Percentiles rank a stretch among this genome's conserved stretches.
Conservation (phyloP, 2,797 vertebrate genomes). For the Pterois miles region DNA sequence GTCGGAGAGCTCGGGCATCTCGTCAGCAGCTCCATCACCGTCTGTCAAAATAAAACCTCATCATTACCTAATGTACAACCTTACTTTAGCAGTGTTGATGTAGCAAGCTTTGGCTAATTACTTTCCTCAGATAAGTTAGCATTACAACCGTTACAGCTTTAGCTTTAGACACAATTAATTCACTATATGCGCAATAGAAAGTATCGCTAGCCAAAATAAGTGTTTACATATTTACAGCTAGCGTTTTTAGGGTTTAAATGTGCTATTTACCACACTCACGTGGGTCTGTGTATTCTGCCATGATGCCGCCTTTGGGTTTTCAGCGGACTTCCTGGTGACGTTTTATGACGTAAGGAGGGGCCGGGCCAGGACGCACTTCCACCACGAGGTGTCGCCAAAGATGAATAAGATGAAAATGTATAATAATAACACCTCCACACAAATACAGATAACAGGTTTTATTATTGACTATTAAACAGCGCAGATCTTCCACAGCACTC, state of each 20-base stretch:
- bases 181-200: fast-evolving
- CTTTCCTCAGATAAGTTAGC: not conserved
- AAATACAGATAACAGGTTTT: not conserved
- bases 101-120: not conserved
- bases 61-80: not conserved
- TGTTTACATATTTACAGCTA: fast-evolving
- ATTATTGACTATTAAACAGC: not conserved
- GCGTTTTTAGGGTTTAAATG: not conserved
- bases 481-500: not conserved
- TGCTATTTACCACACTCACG: slow-evolving; percentile 72
- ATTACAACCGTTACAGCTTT: not conserved
- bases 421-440: too few species aligned
- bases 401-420: fast-evolving
- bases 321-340: slow-evolving; percentile 76
- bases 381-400: slow-evolving; percentile 63
- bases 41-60: slow-evolving; percentile 17
- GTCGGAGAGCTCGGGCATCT: slow-evolving; percentile 82
- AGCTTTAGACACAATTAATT: not conserved
- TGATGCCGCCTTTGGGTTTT: slow-evolving; percentile 62
- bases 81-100: fast-evolving
- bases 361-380: not conserved
- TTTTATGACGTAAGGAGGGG: slow-evolving; percentile 29
- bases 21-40: slow-evolving; percentile 39
- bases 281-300: slow-evolving; percentile 80
- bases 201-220: fast-evolving